phyloP scores from a whole-genome alignment of 2,113 vertebrate genomes.

The Neodon shergylaensis region DNA sequence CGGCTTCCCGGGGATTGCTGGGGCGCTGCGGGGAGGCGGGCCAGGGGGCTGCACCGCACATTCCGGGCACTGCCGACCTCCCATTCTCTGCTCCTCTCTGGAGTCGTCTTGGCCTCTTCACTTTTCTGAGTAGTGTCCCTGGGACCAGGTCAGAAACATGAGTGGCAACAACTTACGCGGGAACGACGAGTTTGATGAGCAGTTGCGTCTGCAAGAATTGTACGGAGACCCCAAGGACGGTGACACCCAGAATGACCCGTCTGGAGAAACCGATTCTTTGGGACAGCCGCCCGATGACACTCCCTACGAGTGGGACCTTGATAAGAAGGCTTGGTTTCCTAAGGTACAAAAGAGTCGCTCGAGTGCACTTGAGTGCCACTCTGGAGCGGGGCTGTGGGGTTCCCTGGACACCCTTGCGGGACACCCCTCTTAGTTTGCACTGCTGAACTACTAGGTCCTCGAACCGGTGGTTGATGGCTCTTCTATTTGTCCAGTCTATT shows the following conservation, averaged over 20 bases:
- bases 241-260: slow-evolving; percentile 47
- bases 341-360: slow-evolving; percentile 86
- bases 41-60: background rate
- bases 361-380: background rate
- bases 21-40: slow-evolving; percentile 24
- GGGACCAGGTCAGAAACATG: slow-evolving; percentile 82
- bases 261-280: slow-evolving; percentile 86
- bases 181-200: slow-evolving; percentile 93
- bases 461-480: background rate
- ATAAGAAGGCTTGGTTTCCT: slow-evolving; percentile 97
- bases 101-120: background rate
- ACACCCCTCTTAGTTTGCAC: background rate
- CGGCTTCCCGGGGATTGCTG: slow-evolving; percentile 62
- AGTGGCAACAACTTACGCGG: slow-evolving; percentile 72
- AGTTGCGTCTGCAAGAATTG: slow-evolving; percentile 94
- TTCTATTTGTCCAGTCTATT: slow-evolving; percentile 44
- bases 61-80: background rate
- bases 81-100: background rate
- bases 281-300: slow-evolving; percentile 92
- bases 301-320: slow-evolving; percentile 95
- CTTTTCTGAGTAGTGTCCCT: too few relatives aligned
- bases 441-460: background rate
- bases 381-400: slow-evolving; percentile 32
- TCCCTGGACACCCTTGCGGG: background rate
- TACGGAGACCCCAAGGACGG: slow-evolving; percentile 81